A percentile compares a stretch with the other conserved stretches of the same genome.
These are phyloP conservation scores for Pristionchus arcanus DNA, from an alignment of 2,888 invertebrate species.

Conservation along the genomic window DNA sequence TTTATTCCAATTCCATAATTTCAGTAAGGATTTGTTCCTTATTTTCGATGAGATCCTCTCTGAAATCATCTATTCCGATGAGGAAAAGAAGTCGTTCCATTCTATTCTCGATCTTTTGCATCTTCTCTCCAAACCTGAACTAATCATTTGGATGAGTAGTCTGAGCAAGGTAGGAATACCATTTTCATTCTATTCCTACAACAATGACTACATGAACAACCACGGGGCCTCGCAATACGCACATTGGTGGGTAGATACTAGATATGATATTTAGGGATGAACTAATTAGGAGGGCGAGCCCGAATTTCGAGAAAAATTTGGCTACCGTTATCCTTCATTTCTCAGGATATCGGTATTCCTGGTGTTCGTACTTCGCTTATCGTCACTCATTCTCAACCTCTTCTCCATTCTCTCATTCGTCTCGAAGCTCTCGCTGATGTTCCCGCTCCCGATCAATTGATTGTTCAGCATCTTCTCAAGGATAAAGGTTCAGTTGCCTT, in stretches of 20 bases:
- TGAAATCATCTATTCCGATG: not conserved
- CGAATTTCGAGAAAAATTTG: too few species aligned
- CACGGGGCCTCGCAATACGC: too few species aligned
- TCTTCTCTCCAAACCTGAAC: not conserved
- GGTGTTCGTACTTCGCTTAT: not conserved
- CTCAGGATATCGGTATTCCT: constrained; percentile 37
- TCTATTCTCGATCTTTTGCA: not conserved
- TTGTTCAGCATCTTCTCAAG: not conserved
- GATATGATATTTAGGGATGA: too few species aligned
- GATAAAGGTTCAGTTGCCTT: not conserved
- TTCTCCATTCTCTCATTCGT: not conserved
- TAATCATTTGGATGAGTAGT: constrained; percentile 28
- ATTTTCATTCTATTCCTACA: too few species aligned
- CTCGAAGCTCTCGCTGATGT: not conserved
- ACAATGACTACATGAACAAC: too few species aligned
- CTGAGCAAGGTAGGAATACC: constrained; percentile 10
- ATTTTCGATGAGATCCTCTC: constrained; percentile 5
- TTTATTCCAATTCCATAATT: not conserved
- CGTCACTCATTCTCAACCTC: not conserved
- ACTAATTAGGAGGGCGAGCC: too few species aligned
- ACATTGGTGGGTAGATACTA: too few species aligned
- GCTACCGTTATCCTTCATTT: too few species aligned
- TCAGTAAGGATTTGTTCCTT: not conserved
- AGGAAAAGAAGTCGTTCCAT: not conserved
- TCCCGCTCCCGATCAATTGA: constrained; percentile 14